Evolutionary conservation across 1,140 invertebrate species (phyloP), one percentile per base, ranked within the genome.

Genomic region (Magallana angulata): DNA sequence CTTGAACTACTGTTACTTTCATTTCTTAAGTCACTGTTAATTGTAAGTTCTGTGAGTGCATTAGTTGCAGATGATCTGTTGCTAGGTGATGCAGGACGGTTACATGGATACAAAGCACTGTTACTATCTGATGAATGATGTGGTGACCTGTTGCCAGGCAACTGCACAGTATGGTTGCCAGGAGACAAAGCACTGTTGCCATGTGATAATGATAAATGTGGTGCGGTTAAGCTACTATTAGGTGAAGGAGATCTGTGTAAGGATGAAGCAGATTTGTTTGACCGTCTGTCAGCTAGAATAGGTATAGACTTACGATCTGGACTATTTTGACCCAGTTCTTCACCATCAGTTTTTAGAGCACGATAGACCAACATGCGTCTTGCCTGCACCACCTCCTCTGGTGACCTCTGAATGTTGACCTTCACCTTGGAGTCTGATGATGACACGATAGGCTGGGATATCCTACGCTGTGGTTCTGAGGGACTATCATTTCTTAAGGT

Each of bases 311-410:
- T 60, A 82, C 76, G n/a, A 57, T 87, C 85, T 59, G 80, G 57
- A 24, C 48, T 59, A 36, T 7, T 76, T 30, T 76, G 68, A 24
- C 71, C 83, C 9, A 85, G 80, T 12, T 85, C 30, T 8, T 87
- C 88, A 60, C 85, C 85, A n/a, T 88, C 85, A 9, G 85, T 80
- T 81, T 89, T 89, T 9, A 90, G 64, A 62, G 90, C 90, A 58
- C 90, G 85, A 76, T 85, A 88, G 8, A 89, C 90, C 58, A 91
- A 62, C 87, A 91, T 88, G 24, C 85, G 87, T 62, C 89, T 86
- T 12, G 90, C 90, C 18, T 89, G 86, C 18, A 87, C 80, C 9
- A 90, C 90, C 59, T 91, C 90, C 57, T 91, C 89, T 57, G 85
- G 81, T 18, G 85, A 82, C 64, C 60, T 82, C 62, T 87, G 71